Evolutionary conservation across 2,797 vertebrate species (phyloP).

Genomic region (Amazonetta brasiliensis): DNA sequence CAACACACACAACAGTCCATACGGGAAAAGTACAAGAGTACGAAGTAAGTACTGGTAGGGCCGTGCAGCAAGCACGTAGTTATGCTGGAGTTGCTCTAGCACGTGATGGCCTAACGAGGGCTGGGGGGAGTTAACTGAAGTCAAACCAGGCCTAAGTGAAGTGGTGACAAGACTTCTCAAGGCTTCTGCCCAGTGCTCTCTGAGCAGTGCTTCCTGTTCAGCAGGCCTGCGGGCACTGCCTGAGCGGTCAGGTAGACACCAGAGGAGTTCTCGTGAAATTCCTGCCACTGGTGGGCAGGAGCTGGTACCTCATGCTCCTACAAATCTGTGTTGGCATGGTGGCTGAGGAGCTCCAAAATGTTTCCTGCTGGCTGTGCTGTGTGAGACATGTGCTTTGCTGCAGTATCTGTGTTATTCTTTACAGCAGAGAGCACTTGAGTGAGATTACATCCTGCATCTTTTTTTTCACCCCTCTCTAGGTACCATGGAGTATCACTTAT

Average conservation of each 20-base stretch:
- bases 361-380: background rate
- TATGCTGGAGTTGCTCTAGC: rapidly evolving
- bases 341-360: background rate
- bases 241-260: background rate
- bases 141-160: background rate
- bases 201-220: background rate
- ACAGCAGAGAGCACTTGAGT: background rate
- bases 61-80: rapidly evolving
- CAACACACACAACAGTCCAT: slow-evolving; percentile 96
- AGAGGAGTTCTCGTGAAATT: background rate
- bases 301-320: background rate
- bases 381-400: background rate
- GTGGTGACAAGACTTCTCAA: background rate
- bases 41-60: slow-evolving; percentile 84
- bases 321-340: background rate
- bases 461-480: slow-evolving; percentile 74
- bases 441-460: background rate
- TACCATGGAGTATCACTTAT: slow-evolving; percentile 91
- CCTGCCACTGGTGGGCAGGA: background rate
- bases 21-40: slow-evolving; percentile 93
- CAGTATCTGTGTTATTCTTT: background rate
- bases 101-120: rapidly evolving
- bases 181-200: background rate
- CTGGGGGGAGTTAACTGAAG: background rate
- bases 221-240: no score